Percentiles rank a stretch among this genome's conserved stretches.
phyloP scores from a whole-genome alignment of 2,113 vertebrate genomes.

The Psittacula cyanocephala region DNA sequence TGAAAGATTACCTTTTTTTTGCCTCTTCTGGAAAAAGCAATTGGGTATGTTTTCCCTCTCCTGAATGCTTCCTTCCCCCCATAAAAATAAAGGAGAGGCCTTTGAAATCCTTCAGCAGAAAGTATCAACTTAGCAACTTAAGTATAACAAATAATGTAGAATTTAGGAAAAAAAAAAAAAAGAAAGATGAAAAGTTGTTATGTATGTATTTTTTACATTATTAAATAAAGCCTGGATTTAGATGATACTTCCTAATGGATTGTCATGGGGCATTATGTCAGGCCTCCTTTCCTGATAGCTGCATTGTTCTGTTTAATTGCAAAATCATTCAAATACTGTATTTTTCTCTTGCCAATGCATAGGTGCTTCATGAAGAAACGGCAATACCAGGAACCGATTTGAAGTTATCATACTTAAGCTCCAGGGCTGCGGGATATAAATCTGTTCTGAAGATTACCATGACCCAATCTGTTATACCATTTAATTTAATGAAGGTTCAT shows the following conservation, averaged over 20 bases:
- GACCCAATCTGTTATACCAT: slow-evolving; percentile 90
- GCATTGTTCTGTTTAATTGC: background rate
- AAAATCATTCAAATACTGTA: background rate
- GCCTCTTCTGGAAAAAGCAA: background rate
- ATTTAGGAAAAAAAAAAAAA: background rate
- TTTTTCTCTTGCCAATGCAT: background rate
- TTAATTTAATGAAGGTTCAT: slow-evolving; percentile 97
- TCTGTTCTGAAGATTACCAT: slow-evolving; percentile 96
- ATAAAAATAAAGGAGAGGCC: background rate
- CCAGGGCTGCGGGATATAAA: slow-evolving; percentile 94
- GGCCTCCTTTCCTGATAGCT: background rate
- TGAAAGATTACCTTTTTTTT: background rate
- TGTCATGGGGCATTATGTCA: background rate
- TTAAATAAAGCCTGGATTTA: background rate
- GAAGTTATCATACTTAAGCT: slow-evolving; percentile 94
- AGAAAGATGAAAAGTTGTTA: background rate
- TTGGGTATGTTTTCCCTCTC: background rate
- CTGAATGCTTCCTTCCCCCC: background rate
- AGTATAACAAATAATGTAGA: background rate
- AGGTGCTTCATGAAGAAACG: slow-evolving; percentile 98
- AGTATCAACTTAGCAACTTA: background rate
- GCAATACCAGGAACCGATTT: slow-evolving; percentile 94
- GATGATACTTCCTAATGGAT: background rate
- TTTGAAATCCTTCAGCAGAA: background rate
- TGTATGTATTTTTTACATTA: background rate